phyloP scores from a whole-genome alignment of 2,888 invertebrate species.

The Myathropa florea region DNA sequence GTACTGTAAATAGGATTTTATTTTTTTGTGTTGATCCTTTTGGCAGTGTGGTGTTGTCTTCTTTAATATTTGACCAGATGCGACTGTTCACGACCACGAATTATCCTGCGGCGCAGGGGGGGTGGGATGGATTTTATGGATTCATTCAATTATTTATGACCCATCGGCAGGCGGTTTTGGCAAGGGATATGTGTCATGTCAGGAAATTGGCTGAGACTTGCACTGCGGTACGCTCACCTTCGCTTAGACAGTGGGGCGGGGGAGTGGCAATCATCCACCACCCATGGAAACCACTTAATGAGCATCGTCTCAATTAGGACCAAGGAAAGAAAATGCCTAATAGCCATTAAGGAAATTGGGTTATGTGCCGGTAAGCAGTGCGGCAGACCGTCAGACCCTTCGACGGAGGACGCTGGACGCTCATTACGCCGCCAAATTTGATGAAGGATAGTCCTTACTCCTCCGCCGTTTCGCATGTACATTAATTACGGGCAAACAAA shows the following conservation, averaged over 20 bases:
- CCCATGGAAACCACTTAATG: constrained; percentile 76
- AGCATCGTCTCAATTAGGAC: constrained; percentile 79
- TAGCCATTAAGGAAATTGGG: constrained; percentile 80
- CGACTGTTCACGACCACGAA: constrained; percentile 58
- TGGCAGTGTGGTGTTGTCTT: constrained; percentile 44
- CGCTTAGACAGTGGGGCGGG: neutral
- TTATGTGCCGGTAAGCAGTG: constrained; percentile 74
- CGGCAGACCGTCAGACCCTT: neutral
- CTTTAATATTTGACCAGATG: constrained; percentile 73
- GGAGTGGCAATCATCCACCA: constrained; percentile 5
- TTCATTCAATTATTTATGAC: constrained; percentile 77
- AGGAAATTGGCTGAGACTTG: constrained; percentile 31
- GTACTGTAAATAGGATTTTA: constrained; percentile 62
- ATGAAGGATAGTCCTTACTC: constrained; percentile 54
- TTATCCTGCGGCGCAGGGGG: constrained; percentile 50
- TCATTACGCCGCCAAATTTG: constrained; percentile 53
- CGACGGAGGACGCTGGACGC: neutral
- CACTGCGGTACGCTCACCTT: neutral
- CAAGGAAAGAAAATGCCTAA: constrained; percentile 76
- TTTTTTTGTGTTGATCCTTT: constrained; percentile 25
- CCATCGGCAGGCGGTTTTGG: constrained; percentile 22
- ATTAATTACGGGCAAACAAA: constrained; percentile 64
- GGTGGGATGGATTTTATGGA: constrained; percentile 63
- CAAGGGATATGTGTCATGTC: constrained; percentile 50
- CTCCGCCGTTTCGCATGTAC: constrained; percentile 13